phyloP scores from a whole-genome alignment of 1,140 invertebrate species.

The Plutomurus gul region DNA sequence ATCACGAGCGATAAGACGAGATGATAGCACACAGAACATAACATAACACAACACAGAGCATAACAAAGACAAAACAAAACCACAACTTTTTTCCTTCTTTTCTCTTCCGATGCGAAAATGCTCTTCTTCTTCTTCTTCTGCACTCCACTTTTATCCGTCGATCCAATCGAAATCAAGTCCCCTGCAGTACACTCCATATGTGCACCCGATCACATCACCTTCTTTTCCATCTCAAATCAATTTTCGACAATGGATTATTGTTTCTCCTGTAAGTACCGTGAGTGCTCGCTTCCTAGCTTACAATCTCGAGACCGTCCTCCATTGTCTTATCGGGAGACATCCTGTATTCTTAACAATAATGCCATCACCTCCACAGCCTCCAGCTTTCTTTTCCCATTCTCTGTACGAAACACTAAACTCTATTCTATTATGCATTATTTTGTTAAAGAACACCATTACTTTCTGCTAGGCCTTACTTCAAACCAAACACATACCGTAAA shows the following conservation, averaged over 20 bases:
- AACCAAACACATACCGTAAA: no score
- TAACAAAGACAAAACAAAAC: conserved; percentile 27
- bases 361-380: background rate
- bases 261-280: background rate
- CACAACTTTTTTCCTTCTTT: background rate
- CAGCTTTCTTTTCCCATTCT: background rate
- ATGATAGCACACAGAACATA: background rate
- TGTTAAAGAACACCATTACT: no score
- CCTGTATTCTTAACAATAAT: background rate
- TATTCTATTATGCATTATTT: background rate
- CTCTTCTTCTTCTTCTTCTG: no score
- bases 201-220: background rate
- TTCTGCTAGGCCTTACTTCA: no score
- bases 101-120: conserved; percentile 34
- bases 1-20: no score
- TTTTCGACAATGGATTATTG: conserved; percentile 35
- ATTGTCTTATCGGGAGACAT: background rate
- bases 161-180: background rate
- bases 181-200: background rate
- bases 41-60: background rate
- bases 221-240: conserved; percentile 29
- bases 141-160: conserved; percentile 36
- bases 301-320: no score
- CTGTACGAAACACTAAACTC: background rate
- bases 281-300: no score